phyloP scores from a whole-genome alignment of 2,888 invertebrate species.

The Seira musarum region DNA sequence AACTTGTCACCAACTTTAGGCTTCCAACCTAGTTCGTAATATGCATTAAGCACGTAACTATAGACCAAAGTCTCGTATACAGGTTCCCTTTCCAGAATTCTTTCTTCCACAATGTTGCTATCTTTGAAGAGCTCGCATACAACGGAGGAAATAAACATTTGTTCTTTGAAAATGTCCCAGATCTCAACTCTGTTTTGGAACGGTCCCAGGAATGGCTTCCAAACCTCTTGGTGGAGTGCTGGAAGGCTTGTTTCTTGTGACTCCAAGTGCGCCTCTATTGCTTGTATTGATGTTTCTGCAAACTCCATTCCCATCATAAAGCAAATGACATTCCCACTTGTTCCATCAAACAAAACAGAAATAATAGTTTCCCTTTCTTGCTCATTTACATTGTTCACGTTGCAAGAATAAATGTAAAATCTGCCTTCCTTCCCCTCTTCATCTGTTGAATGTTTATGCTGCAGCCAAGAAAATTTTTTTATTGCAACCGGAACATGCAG shows the following conservation, averaged over 20 bases:
- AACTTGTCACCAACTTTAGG: constrained; percentile 21
- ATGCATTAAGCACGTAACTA: constrained; percentile 44
- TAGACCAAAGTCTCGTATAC: constrained; percentile 28
- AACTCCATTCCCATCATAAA: constrained; percentile 51
- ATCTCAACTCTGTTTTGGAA: no score
- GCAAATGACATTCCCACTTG: constrained; percentile 30
- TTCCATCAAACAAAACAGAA: constrained; percentile 26
- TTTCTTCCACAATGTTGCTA: no score
- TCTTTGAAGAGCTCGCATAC: no score
- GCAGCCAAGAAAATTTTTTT: constrained; percentile 48
- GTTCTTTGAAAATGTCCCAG: no score
- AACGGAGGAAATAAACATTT: constrained; percentile 22
- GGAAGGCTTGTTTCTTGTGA: constrained; percentile 41
- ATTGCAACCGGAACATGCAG: constrained; percentile 56
- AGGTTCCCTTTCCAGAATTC: neutral
- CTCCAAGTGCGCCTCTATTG: constrained; percentile 39
- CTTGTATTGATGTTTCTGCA: constrained; percentile 43
- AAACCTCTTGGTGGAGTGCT: constrained; percentile 37
- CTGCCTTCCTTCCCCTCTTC: neutral
- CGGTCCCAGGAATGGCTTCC: no score
- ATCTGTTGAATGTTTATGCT: no score
- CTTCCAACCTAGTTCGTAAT: constrained; percentile 51
- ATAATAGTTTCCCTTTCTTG: no score
- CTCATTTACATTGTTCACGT: constrained; percentile 19
- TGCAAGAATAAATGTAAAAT: constrained; percentile 42